Evolutionary conservation across 2,797 vertebrate species (phyloP).

Genomic region (Alauda arvensis): DNA sequence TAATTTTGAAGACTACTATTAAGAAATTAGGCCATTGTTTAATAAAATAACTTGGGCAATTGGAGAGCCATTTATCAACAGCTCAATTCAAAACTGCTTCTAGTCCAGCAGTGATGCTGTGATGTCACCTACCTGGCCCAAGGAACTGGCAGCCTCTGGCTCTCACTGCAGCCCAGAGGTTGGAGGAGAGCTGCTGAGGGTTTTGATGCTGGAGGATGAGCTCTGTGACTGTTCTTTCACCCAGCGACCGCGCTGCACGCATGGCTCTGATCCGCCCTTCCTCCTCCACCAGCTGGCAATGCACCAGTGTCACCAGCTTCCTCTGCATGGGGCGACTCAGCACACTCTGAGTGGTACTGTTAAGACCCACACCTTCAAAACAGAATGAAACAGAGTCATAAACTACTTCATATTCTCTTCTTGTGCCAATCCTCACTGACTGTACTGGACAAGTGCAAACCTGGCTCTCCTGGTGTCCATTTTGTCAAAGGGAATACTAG

Average conservation of each 20-base stretch:
- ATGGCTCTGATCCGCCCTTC: constrained; percentile 95
- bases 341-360: constrained; percentile 93
- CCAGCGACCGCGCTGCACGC: constrained; percentile 94
- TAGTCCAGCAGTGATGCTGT: not conserved
- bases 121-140: constrained; percentile 83
- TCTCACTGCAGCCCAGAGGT: constrained; percentile 96
- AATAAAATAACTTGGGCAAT: not conserved
- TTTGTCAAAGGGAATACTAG: not conserved
- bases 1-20: not conserved
- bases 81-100: not conserved
- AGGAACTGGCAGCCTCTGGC: constrained; percentile 97
- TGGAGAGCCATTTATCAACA: not conserved
- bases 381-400: constrained; percentile 16
- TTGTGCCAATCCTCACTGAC: not conserved
- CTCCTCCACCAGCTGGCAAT: constrained; percentile 97
- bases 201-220: constrained; percentile 98
- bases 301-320: constrained; percentile 93
- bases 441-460: not conserved
- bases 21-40: not conserved
- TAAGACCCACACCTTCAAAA: constrained; percentile 88
- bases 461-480: not conserved
- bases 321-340: constrained; percentile 98
- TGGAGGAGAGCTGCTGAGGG: constrained; percentile 96
- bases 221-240: constrained; percentile 95
- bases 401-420: not conserved